Evolutionary conservation across 2,113 vertebrate species (phyloP), one percentile per base, ranked within the genome.

Genomic region (Pagrus major): DNA sequence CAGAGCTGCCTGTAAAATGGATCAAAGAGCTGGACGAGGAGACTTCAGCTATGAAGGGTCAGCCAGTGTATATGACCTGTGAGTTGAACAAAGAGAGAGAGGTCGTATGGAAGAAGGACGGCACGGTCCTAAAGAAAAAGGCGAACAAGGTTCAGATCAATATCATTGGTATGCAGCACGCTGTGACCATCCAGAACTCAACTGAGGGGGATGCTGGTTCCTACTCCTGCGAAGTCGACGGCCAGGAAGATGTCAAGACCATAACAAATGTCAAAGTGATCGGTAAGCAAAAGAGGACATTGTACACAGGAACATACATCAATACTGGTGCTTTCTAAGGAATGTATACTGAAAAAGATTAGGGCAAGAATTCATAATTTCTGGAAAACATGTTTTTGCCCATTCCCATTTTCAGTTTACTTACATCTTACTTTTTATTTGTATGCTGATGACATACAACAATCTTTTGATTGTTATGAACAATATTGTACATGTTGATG

Each of bases 11-110:
- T 15, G 96, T 99, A 37, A 94, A 95, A 52, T 99, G 97, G 92
- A 95, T 97, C 55, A 98, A 97, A 89, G 95, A 95, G 0, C 93
- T 99, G 68, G 97, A 97, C 18, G 96, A 96, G 69, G 98, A 99
- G 75, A 94, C 95, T 6, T 97, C 97, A 0, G 94, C 97, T 18
- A 0, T 99, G 39, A 98, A 97, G 93, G 94, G 95, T 16, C 98
- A 99, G 81, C 96, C 97, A 1, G 12, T 98, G 41, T 99, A 99
- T 86, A 79, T 99, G 91, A 97, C 95, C 16, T 98, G 97, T 80
- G 98, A 99, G 89, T 83, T 99, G 86, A 99, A 96, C 92, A 99
- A 99, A 92, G 98, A 99, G 71, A 96, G 95, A 37, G 96, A 94
- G 1, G 97, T 97, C 21, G 76, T 96, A 64, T 99, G 98, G 98